Conservation (phyloP, 2,113 vertebrate genomes). For the Leptobrachium ailaonicum region DNA sequence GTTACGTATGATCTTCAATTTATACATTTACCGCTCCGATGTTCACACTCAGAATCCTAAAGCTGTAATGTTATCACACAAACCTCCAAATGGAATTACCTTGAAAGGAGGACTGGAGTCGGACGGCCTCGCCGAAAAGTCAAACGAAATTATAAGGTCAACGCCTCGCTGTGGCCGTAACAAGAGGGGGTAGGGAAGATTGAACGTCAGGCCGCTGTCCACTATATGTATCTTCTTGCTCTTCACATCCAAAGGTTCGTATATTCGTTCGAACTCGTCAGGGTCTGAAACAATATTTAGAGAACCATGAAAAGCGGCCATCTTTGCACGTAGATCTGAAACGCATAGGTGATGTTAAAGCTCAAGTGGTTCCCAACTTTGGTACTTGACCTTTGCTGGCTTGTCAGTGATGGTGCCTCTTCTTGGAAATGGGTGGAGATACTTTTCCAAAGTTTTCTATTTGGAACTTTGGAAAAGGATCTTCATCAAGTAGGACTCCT, state of each 20-base stretch:
- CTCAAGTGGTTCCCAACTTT: too few relatives aligned
- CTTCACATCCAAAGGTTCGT: constrained; percentile 95
- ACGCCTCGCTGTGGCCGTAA: constrained; percentile 85
- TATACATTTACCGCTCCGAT: too few relatives aligned
- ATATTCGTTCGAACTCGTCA: constrained; percentile 93
- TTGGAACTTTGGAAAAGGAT: too few relatives aligned
- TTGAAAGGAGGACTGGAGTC: constrained; percentile 96
- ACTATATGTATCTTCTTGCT: constrained; percentile 98
- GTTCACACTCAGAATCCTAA: too few relatives aligned
- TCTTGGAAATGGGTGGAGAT: too few relatives aligned
- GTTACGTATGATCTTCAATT: too few relatives aligned
- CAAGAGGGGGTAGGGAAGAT: constrained; percentile 90
- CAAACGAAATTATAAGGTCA: constrained; percentile 94
- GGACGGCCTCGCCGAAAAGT: constrained; percentile 92
- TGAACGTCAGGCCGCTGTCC: constrained; percentile 95
- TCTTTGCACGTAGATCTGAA: too few relatives aligned
- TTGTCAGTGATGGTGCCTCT: too few relatives aligned
- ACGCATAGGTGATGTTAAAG: too few relatives aligned
- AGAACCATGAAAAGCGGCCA: background rate
- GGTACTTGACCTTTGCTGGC: too few relatives aligned
- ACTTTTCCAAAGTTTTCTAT: too few relatives aligned
- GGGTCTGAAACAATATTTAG: constrained; percentile 73
- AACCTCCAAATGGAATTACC: constrained; percentile 61
- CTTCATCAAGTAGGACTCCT: too few relatives aligned
- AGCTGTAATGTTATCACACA: background rate